Evolutionary conservation across 2,113 vertebrate genomes (phyloP).

Genomic region (Sinocyclocheilus maitianheensis): DNA sequence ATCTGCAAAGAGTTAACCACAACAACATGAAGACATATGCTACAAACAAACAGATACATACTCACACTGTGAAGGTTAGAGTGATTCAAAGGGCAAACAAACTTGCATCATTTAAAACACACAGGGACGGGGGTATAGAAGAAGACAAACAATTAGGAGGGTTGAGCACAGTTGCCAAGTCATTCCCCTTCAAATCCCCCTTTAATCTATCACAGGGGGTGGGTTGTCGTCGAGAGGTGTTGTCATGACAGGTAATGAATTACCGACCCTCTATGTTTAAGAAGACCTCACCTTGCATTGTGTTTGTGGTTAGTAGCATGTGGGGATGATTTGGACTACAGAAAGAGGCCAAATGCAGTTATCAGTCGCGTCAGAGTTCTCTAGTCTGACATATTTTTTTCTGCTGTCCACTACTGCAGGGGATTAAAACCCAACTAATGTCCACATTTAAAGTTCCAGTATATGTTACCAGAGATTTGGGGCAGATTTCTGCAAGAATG

Average conservation of each 20-base stretch:
- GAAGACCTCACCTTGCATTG: constrained; percentile 52
- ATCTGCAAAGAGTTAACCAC: constrained; percentile 1
- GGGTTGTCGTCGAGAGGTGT: constrained; percentile 31
- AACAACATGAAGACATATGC: neutral
- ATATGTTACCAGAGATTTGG: neutral
- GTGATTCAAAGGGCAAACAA: constrained; percentile 35
- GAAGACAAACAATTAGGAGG: constrained; percentile 46
- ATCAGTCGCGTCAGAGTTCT: neutral
- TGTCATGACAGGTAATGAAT: constrained; percentile 54
- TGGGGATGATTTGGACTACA: constrained; percentile 14
- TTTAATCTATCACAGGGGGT: constrained; percentile 57
- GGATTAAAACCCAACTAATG: neutral
- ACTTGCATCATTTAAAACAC: constrained; percentile 35
- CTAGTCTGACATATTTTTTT: neutral
- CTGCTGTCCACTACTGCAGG: neutral
- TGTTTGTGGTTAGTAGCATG: constrained; percentile 45
- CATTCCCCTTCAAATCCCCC: constrained; percentile 58
- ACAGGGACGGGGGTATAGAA: constrained; percentile 1
- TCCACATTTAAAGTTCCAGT: neutral
- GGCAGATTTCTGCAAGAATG: neutral
- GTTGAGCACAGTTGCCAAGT: constrained; percentile 51
- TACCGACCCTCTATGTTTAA: constrained; percentile 26
- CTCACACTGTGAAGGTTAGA: constrained; percentile 22
- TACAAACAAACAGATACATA: neutral
- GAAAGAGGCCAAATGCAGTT: constrained; percentile 9